phyloP scores from a whole-genome alignment of 1,140 invertebrate species.

The Leptinotarsa lineolata region DNA sequence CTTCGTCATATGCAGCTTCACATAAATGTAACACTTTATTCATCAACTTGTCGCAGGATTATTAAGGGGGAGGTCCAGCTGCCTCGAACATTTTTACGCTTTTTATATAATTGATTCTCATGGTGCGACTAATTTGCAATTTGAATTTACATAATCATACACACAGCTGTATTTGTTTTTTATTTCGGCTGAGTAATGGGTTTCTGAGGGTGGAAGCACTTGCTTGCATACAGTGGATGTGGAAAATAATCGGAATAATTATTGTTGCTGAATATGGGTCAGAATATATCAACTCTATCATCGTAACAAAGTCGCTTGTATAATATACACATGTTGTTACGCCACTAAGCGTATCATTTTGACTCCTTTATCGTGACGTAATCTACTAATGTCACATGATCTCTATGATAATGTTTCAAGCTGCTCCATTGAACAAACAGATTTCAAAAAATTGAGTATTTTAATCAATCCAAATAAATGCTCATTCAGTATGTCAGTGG shows the following conservation, averaged over 20 bases:
- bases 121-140: slow-evolving; percentile 45
- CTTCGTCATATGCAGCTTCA: slow-evolving; percentile 54
- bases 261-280: too few relatives aligned
- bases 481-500: too few relatives aligned
- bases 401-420: too few relatives aligned
- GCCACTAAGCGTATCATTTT: too few relatives aligned
- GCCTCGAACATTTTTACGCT: slow-evolving; percentile 36
- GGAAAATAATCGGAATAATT: background rate
- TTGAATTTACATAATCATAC: slow-evolving; percentile 44
- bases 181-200: slow-evolving; percentile 23
- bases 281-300: too few relatives aligned
- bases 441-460: too few relatives aligned
- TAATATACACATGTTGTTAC: too few relatives aligned
- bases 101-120: slow-evolving; percentile 44
- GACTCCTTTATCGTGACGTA: too few relatives aligned
- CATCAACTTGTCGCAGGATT: slow-evolving; percentile 41
- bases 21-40: slow-evolving; percentile 50
- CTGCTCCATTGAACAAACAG: too few relatives aligned
- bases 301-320: too few relatives aligned
- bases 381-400: too few relatives aligned
- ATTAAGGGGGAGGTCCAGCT: slow-evolving; percentile 40
- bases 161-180: slow-evolving; percentile 31
- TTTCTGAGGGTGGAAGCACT: background rate
- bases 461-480: too few relatives aligned
- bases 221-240: background rate